A percentile compares a stretch with the other conserved stretches of the same genome.
Evolutionary conservation across 1,140 invertebrate species (phyloP).

Genomic region (Musca domestica): DNA sequence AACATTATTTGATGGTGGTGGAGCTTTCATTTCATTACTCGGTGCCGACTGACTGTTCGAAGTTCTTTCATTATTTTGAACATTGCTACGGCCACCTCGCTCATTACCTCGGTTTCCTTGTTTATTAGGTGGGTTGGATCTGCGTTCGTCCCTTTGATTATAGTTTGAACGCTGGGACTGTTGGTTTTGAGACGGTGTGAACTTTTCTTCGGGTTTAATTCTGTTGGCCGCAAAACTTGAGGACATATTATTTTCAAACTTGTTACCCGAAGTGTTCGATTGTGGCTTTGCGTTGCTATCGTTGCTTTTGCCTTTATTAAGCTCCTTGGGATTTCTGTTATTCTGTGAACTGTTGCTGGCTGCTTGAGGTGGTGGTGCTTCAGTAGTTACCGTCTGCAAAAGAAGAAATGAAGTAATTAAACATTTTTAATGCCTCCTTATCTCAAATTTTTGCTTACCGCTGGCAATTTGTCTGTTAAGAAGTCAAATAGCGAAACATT

Average conservation of each 20-base stretch:
- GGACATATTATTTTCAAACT: conserved; percentile 52
- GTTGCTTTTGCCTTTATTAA: conserved; percentile 1
- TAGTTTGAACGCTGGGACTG: background rate
- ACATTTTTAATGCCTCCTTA: background rate
- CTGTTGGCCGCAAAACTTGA: conserved; percentile 50
- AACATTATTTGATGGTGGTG: background rate
- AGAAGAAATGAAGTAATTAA: background rate
- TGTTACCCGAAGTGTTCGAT: conserved; percentile 27
- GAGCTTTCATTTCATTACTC: background rate
- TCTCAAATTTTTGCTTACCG: conserved; percentile 47
- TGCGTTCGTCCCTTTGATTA: conserved; percentile 5
- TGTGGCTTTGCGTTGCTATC: background rate
- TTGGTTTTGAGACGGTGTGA: background rate
- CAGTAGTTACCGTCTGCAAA: background rate
- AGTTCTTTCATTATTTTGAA: background rate
- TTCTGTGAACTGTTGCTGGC: conserved; percentile 54
- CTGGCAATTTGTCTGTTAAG: conserved; percentile 72
- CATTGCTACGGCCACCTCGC: background rate
- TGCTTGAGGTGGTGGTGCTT: conserved; percentile 45
- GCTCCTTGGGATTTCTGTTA: conserved; percentile 23
- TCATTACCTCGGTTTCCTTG: background rate
- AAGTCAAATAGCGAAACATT: conserved; percentile 86
- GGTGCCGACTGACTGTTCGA: background rate
- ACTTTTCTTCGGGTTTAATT: background rate
- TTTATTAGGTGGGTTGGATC: background rate